Percentiles rank a stretch among this genome's conserved stretches.
These are phyloP conservation scores for Cololabis saira DNA, from an alignment of 2,113 vertebrate species.

Conservation along the genomic window DNA sequence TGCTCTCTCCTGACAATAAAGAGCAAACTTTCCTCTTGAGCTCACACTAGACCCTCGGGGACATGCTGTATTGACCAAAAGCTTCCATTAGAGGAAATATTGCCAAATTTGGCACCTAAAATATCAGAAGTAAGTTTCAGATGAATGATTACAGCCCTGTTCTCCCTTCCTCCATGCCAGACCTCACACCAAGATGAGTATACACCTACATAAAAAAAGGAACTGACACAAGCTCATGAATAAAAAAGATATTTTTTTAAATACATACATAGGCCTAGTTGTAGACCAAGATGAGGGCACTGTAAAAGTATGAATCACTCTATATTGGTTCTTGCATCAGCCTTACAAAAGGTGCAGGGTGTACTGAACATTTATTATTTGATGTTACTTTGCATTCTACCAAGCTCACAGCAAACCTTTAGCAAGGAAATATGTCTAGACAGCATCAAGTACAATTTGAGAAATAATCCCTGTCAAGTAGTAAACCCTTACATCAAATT, in stretches of 20 bases:
- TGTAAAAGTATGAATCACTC: conserved; percentile 4
- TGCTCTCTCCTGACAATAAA: conserved; percentile 8
- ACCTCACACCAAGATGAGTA: neutral
- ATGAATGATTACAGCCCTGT: neutral
- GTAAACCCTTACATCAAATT: conserved; percentile 22
- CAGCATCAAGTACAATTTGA: conserved; percentile 2
- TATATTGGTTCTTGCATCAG: neutral
- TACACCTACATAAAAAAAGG: neutral
- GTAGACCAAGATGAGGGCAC: conserved; percentile 7
- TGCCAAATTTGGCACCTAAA: neutral
- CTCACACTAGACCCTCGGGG: conserved; percentile 1
- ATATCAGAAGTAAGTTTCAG: neutral
- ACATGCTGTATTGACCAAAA: neutral
- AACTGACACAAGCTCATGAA: conserved; percentile 25
- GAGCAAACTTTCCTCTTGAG: neutral
- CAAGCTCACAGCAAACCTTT: neutral
- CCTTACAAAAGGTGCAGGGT: neutral
- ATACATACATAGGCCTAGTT: neutral
- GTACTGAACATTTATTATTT: conserved; percentile 3
- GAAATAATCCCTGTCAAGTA: conserved; percentile 1
- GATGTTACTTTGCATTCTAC: neutral
- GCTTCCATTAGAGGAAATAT: neutral
- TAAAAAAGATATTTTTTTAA: conserved; percentile 15
- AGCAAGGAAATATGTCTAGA: conserved; percentile 1
- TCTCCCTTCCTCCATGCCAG: neutral